A percentile compares a stretch with the other conserved stretches of the same genome.
phyloP scores from a whole-genome alignment of 2,888 invertebrate genomes.

The Podabrus alpinus region DNA sequence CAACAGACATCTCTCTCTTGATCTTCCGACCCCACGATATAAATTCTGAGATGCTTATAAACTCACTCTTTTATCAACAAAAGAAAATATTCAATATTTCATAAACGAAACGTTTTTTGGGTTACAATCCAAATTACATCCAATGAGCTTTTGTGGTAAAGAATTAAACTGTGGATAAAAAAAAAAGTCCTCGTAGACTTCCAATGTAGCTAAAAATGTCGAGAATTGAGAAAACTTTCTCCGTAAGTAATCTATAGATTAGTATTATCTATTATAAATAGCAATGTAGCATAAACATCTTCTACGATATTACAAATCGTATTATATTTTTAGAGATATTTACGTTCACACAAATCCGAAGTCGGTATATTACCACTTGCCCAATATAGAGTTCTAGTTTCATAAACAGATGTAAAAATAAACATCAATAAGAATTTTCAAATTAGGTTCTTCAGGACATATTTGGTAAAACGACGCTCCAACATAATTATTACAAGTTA shows the following conservation, averaged over 20 bases:
- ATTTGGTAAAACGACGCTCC: background rate
- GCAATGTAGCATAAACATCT: no score
- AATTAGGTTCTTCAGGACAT: background rate
- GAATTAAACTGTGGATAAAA: background rate
- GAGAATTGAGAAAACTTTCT: no score
- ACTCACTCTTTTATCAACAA: background rate
- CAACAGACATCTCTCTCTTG: background rate
- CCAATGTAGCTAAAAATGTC: background rate
- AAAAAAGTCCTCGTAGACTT: background rate
- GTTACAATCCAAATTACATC: background rate
- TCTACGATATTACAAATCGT: no score
- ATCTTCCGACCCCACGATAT: background rate
- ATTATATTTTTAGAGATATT: no score
- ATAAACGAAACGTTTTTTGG: background rate
- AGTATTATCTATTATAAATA: no score
- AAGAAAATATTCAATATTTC: background rate
- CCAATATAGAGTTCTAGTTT: no score
- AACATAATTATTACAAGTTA: background rate
- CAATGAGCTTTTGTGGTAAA: background rate
- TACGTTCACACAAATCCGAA: no score
- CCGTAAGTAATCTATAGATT: no score
- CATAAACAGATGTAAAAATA: no score
- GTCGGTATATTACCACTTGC: no score
- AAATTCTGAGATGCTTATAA: constrained; percentile 1
- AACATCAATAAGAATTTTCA: no score